These are phyloP conservation scores for Dryobota labecula DNA, from an alignment of 2,888 invertebrate genomes.

Conservation along the genomic window DNA sequence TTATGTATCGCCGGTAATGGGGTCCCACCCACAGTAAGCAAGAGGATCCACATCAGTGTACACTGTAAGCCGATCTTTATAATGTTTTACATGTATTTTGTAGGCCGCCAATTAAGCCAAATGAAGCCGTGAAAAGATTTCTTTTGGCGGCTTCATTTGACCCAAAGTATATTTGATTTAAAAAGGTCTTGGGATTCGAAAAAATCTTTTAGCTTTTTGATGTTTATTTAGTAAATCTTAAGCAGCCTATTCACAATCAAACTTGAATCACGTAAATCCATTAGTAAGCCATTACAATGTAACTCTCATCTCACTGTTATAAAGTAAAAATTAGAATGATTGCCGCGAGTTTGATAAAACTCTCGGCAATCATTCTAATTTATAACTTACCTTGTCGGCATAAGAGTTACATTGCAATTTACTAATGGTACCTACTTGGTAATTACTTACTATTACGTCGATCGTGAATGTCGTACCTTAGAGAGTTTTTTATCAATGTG, in stretches of 20 bases:
- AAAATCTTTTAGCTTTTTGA: constrained; percentile 18
- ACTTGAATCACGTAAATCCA: neutral
- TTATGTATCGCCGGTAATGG: constrained; percentile 97
- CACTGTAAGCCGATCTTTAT: constrained; percentile 93
- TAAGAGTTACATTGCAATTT: too few species aligned
- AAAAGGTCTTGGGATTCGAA: constrained; percentile 27
- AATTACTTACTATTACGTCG: too few species aligned
- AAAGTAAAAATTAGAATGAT: too few species aligned
- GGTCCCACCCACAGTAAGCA: constrained; percentile 97
- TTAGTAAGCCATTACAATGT: neutral
- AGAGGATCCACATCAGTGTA: constrained; percentile 96
- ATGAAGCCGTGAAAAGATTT: constrained; percentile 53
- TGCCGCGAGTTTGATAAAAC: too few species aligned
- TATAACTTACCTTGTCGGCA: too few species aligned
- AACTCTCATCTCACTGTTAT: too few species aligned
- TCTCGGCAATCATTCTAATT: too few species aligned
- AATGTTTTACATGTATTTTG: constrained; percentile 44
- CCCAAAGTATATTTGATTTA: constrained; percentile 39
- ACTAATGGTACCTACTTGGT: too few species aligned
- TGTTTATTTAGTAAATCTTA: neutral
- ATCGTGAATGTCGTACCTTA: neutral
- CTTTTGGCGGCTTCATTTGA: too few species aligned
- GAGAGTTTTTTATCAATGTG: neutral
- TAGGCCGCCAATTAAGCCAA: constrained; percentile 56
- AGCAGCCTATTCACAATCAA: neutral